phyloP scores from a whole-genome alignment of 2,888 invertebrate species.

The Polietes domitor region DNA sequence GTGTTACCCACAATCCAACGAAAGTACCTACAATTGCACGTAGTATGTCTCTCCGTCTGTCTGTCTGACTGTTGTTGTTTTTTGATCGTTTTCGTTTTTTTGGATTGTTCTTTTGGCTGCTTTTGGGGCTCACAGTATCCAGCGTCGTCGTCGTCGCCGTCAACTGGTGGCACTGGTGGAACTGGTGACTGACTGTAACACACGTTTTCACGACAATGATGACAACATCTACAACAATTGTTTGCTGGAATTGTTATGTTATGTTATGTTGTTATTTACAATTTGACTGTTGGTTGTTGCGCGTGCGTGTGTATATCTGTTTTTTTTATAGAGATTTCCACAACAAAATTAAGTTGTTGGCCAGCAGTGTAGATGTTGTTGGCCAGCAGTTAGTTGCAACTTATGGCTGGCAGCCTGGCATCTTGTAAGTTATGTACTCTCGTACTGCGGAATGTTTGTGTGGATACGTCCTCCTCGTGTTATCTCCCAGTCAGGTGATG shows the following conservation, averaged over 20 bases:
- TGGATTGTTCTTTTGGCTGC: constrained; percentile 37
- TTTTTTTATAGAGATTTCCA: constrained; percentile 40
- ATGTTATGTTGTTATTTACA: constrained; percentile 57
- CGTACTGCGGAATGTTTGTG: not conserved
- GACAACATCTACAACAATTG: constrained; percentile 72
- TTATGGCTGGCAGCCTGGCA: constrained; percentile 61
- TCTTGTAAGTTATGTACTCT: constrained; percentile 55
- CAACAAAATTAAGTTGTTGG: constrained; percentile 61
- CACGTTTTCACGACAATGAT: constrained; percentile 75
- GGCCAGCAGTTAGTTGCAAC: constrained; percentile 64
- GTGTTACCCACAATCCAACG: constrained; percentile 55
- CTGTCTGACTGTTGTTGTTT: not conserved
- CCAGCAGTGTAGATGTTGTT: too few species aligned
- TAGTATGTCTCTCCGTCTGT: not conserved
- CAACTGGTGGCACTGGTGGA: constrained; percentile 28
- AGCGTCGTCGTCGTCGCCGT: constrained; percentile 13
- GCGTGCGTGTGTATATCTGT: not conserved
- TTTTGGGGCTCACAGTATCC: not conserved
- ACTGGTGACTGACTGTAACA: constrained; percentile 77
- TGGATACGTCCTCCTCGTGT: constrained; percentile 38
- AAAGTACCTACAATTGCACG: constrained; percentile 16
- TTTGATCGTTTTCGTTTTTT: not conserved
- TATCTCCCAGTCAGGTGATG: constrained; percentile 56
- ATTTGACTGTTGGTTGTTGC: constrained; percentile 57
- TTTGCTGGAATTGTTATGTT: constrained; percentile 58